Conservation (phyloP, 2,113 vertebrate genomes). For the Erythrocercus mccallii region DNA sequence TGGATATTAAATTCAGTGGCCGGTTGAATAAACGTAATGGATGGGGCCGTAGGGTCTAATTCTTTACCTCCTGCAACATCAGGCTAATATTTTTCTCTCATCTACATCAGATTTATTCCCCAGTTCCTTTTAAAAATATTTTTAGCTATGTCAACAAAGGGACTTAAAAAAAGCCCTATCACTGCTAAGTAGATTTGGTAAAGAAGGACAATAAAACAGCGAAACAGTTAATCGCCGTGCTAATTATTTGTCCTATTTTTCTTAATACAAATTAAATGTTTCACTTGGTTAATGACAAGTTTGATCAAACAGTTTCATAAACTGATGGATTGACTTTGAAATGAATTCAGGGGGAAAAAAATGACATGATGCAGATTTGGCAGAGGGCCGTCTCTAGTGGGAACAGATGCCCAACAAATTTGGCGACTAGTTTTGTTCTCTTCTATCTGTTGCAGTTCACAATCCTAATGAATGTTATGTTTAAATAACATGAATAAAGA, state of each 20-base stretch:
- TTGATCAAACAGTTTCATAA: slow-evolving; percentile 84
- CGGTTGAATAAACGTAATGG: background rate
- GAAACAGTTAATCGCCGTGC: slow-evolving; percentile 75
- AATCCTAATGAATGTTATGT: slow-evolving; percentile 89
- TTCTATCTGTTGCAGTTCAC: slow-evolving; percentile 85
- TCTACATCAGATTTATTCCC: slow-evolving; percentile 46
- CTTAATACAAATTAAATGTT: slow-evolving; percentile 83
- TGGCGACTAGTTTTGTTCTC: slow-evolving; percentile 86
- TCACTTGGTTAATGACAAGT: slow-evolving; percentile 84
- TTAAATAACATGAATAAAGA: slow-evolving; percentile 92
- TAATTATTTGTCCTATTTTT: slow-evolving; percentile 83
- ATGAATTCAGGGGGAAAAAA: slow-evolving; percentile 80
- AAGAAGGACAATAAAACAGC: slow-evolving; percentile 72
- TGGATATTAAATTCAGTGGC: background rate
- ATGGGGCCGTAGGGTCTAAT: background rate
- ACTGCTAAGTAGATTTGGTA: slow-evolving; percentile 71
- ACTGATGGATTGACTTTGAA: slow-evolving; percentile 86
- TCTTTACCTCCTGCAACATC: background rate
- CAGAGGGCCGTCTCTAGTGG: slow-evolving; percentile 81
- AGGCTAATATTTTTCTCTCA: slow-evolving; percentile 42
- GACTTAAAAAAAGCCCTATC: slow-evolving; percentile 66
- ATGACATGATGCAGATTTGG: slow-evolving; percentile 77
- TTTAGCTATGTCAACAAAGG: slow-evolving; percentile 58
- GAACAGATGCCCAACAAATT: slow-evolving; percentile 87
- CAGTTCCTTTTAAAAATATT: slow-evolving; percentile 50